Percentiles rank a stretch among this genome's conserved stretches.
These are phyloP conservation scores for Tenthredo scrophulariae DNA, from an alignment of 2,888 invertebrate species.

Conservation along the genomic window DNA sequence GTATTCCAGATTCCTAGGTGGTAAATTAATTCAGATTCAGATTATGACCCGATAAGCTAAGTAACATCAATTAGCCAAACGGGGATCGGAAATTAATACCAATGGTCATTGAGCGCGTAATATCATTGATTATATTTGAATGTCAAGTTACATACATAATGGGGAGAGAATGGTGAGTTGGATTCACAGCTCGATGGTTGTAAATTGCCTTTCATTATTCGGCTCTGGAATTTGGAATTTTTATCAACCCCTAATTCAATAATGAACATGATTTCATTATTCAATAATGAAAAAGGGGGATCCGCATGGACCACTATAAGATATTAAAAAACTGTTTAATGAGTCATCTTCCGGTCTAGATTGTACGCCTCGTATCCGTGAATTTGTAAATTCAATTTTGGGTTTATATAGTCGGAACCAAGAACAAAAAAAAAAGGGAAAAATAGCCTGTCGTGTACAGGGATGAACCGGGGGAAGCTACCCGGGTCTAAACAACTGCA, in stretches of 20 bases:
- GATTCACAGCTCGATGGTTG: neutral
- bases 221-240: neutral
- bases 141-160: neutral
- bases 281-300: neutral
- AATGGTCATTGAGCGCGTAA: neutral
- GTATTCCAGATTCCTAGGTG: neutral
- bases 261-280: neutral
- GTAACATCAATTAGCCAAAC: slow-evolving; percentile 21
- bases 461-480: neutral
- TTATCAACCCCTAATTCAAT: neutral
- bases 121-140: neutral
- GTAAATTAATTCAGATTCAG: slow-evolving; percentile 8
- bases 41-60: neutral
- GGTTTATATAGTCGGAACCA: neutral
- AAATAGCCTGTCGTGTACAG: slow-evolving; percentile 27
- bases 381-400: slow-evolving; percentile 30
- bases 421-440: neutral
- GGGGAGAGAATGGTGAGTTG: neutral
- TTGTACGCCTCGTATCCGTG: neutral
- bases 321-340: slow-evolving; percentile 1
- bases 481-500: slow-evolving; percentile 15
- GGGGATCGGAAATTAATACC: neutral
- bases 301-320: neutral
- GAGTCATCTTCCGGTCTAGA: slow-evolving; percentile 16
- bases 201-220: neutral